phyloP scores from a whole-genome alignment of 1,140 invertebrate genomes.

The Diachasma alloeum region DNA sequence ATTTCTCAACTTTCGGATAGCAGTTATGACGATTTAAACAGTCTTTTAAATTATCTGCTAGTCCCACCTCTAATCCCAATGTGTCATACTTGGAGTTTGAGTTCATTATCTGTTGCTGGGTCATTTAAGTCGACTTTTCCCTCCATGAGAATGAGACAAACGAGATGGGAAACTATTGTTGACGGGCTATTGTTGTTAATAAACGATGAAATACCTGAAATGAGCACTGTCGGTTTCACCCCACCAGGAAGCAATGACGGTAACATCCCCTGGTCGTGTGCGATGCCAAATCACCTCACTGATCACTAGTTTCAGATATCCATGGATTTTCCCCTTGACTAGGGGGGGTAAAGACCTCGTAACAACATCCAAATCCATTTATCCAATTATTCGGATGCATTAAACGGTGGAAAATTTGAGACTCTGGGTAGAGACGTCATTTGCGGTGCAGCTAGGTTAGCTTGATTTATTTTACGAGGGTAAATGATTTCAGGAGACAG shows the following conservation, averaged over 20 bases:
- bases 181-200: background rate
- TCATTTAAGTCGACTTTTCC: too few species aligned
- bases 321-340: conserved; percentile 57
- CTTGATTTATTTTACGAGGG: background rate
- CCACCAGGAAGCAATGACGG: conserved; percentile 56
- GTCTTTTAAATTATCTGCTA: too few species aligned
- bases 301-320: conserved; percentile 50
- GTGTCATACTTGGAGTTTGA: too few species aligned
- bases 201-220: conserved; percentile 48
- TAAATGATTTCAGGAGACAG: too few species aligned
- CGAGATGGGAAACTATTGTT: too few species aligned
- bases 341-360: conserved; percentile 53
- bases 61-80: too few species aligned
- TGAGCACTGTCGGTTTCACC: conserved; percentile 51
- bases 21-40: too few species aligned
- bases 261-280: conserved; percentile 47
- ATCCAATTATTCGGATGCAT: background rate
- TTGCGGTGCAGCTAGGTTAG: background rate
- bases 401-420: background rate
- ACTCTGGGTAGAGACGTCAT: background rate
- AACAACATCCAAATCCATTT: conserved; percentile 50
- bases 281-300: conserved; percentile 55
- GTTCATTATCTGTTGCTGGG: too few species aligned
- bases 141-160: too few species aligned
- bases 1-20: too few species aligned